Evolutionary conservation across 2,888 invertebrate species (phyloP), one percentile per base, ranked within the genome.

Genomic region (Vannuccia rotundouncinata): DNA sequence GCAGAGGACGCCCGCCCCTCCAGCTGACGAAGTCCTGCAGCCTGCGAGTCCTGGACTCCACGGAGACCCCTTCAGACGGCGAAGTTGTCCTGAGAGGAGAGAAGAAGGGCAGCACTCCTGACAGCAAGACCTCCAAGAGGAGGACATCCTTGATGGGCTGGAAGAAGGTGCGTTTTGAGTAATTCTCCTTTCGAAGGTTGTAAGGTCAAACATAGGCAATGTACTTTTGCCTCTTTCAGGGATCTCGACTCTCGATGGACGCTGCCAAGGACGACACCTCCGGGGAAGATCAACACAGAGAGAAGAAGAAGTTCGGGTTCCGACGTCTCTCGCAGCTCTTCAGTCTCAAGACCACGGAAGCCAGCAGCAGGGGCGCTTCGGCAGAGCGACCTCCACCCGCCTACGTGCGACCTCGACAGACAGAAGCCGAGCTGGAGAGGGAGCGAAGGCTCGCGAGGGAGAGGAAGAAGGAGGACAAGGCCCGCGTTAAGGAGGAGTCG

Each of bases 391-490:
- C 22, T 5, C 2, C 66, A 2, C 66, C 66, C 2, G 5, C 10
- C 2, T 75, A 75, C 22, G 31, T 75, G 2, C 10, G 29, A 22
- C 75, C 75, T 2, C 10, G 75, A 75, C 29, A 29, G 31, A 75
- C 75, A 29, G 13, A 2, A 17, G 2, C 27, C 5, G 75, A 75
- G 31, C 10, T 29, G 5, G 75, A 75, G 75, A 5, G 29, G 22
- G 75, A 75, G 2, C 13, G 22, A 27, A 13, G 75, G 1, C 75
- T 2, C 10, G 75, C 75, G 60, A 82, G 59, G 60, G 81, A 79
- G 5, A 79, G 83, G 29, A 85, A 85, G 82, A 85, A 85, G 79
- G 85, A 85, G 79, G 85, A 85, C 29, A 85, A 85, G 78, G 83
- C 83, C 59, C 84, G 84, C 78, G 82, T 82, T 0, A 85, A 84